Percentiles rank a stretch among this genome's conserved stretches.
These are phyloP conservation scores for Heliconius ismenius DNA, from an alignment of 2,888 invertebrate species.

Conservation along the genomic window DNA sequence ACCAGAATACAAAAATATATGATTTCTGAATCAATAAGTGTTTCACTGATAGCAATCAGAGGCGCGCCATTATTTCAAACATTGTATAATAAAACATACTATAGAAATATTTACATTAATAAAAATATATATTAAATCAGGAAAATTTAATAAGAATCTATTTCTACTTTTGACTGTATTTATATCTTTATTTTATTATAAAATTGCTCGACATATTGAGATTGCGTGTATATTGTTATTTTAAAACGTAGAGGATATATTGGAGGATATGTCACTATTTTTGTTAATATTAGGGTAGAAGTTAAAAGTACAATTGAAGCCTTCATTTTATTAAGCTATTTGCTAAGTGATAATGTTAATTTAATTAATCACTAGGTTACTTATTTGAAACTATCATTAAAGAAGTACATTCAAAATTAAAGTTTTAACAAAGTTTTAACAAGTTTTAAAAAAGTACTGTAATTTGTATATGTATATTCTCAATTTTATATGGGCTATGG, in stretches of 20 bases:
- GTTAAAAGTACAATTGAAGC: slow-evolving; percentile 13
- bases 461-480: neutral
- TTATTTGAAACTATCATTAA: no score
- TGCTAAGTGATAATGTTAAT: neutral
- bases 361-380: no score
- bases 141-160: neutral
- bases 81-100: neutral
- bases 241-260: neutral
- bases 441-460: no score
- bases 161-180: neutral
- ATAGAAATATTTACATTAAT: neutral
- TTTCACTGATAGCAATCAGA: no score
- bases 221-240: neutral
- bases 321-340: neutral
- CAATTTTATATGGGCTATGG: neutral
- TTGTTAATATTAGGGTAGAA: neutral
- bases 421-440: neutral
- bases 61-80: neutral
- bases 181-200: neutral
- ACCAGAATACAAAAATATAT: no score
- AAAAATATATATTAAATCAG: neutral
- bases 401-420: neutral
- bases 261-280: neutral
- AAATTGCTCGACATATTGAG: neutral
- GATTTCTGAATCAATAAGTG: no score